Evolutionary conservation across 2,888 invertebrate genomes (phyloP).

Genomic region (Calameuta pallipes): DNA sequence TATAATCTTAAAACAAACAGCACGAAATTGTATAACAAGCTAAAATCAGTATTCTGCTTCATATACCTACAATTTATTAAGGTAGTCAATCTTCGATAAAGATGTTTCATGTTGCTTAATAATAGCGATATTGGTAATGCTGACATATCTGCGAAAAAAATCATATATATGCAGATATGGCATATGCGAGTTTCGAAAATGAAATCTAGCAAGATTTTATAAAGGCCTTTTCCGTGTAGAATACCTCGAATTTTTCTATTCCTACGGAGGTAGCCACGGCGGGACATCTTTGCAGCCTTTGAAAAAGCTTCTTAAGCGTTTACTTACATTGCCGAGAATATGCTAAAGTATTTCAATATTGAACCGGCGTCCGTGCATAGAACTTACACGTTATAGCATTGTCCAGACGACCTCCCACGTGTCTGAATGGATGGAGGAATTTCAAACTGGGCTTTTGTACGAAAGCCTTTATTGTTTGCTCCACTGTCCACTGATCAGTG

Average conservation of each 20-base stretch:
- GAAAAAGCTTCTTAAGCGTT: constrained; percentile 21
- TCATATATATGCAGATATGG: not conserved
- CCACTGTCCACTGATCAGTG: constrained; percentile 37
- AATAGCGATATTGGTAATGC: not conserved
- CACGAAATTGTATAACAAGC: not conserved
- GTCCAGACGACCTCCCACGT: constrained; percentile 41
- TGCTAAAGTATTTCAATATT: constrained; percentile 62
- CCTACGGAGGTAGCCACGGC: not conserved
- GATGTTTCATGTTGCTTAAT: not conserved
- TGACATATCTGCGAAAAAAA: not conserved
- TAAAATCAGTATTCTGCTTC: not conserved
- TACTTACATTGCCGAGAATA: constrained; percentile 33
- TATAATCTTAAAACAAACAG: not conserved
- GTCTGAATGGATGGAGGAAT: constrained; percentile 56
- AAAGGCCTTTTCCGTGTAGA: not conserved
- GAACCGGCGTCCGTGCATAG: constrained; percentile 35
- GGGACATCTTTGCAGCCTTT: constrained; percentile 33
- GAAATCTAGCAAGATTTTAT: not conserved
- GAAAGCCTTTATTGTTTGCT: constrained; percentile 49
- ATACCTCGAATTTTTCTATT: not conserved
- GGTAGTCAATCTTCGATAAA: not conserved
- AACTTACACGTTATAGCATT: constrained; percentile 31
- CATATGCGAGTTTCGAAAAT: constrained; percentile 28
- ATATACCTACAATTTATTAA: too few species aligned
- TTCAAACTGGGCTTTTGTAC: constrained; percentile 46